These are phyloP conservation scores for Ictalurus punctatus DNA, from an alignment of 2,113 vertebrate species.

Conservation along the genomic window DNA sequence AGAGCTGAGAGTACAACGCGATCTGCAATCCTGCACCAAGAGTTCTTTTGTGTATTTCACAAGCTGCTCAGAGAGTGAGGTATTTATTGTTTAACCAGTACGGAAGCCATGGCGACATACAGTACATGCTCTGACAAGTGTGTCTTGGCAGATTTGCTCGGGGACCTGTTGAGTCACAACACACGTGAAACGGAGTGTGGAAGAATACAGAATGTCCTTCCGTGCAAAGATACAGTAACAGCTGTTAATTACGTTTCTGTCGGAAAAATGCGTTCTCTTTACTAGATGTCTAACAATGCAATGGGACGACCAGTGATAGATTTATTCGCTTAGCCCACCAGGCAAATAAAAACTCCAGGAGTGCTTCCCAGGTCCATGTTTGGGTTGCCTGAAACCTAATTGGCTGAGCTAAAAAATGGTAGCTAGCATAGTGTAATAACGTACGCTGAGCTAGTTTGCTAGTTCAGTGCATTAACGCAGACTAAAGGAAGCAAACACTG, in stretches of 20 bases:
- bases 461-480: neutral
- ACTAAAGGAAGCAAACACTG: neutral
- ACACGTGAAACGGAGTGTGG: neutral
- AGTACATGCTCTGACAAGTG: conserved; percentile 63
- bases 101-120: conserved; percentile 65
- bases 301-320: neutral
- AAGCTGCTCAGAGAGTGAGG: conserved; percentile 59
- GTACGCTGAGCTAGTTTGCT: neutral
- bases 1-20: conserved; percentile 57
- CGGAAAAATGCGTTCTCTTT: neutral
- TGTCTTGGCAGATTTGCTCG: conserved; percentile 6
- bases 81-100: conserved; percentile 69
- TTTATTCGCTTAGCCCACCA: neutral
- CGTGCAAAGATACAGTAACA: neutral
- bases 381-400: neutral
- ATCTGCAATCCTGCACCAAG: conserved; percentile 55
- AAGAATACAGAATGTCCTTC: neutral
- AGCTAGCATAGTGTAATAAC: neutral
- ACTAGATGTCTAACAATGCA: neutral
- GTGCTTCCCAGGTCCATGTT: neutral
- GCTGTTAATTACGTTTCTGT: neutral
- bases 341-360: neutral
- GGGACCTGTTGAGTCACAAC: conserved; percentile 36
- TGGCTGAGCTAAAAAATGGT: neutral
- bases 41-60: conserved; percentile 59